Evolutionary conservation across 2,888 invertebrate species (phyloP).

Genomic region (Epicampocera succincta): DNA sequence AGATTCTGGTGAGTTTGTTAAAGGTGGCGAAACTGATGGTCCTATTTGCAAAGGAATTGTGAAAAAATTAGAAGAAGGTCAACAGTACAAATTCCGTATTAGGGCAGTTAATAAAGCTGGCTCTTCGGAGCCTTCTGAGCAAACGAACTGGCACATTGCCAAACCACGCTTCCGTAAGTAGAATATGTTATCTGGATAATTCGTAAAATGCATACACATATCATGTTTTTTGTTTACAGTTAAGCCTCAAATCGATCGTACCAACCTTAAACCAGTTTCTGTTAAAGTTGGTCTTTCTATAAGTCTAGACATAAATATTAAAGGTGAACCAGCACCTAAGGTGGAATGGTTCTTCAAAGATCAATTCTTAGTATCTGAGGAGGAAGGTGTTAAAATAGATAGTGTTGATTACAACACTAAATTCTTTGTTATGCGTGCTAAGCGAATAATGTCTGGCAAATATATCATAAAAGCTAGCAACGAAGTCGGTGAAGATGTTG

Average conservation of each 20-base stretch:
- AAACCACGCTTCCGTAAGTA: slow-evolving; percentile 92
- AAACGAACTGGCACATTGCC: slow-evolving; percentile 94
- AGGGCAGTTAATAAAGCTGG: slow-evolving; percentile 98
- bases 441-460: slow-evolving; percentile 91
- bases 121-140: slow-evolving; percentile 94
- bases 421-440: slow-evolving; percentile 91
- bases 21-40: slow-evolving; percentile 92
- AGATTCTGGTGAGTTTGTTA: slow-evolving; percentile 91
- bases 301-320: slow-evolving; percentile 92
- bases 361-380: slow-evolving; percentile 85
- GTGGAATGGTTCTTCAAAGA: slow-evolving; percentile 94
- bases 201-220: not conserved
- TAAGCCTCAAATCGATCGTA: slow-evolving; percentile 96
- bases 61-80: slow-evolving; percentile 94
- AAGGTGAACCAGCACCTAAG: slow-evolving; percentile 96
- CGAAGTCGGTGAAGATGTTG: slow-evolving; percentile 95
- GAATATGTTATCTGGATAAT: not conserved
- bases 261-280: slow-evolving; percentile 90
- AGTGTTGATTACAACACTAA: slow-evolving; percentile 95
- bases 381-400: slow-evolving; percentile 86
- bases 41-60: slow-evolving; percentile 93
- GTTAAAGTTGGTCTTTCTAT: slow-evolving; percentile 95
- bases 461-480: slow-evolving; percentile 95
- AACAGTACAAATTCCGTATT: slow-evolving; percentile 96
- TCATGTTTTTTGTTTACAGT: slow-evolving; percentile 84